Conservation (phyloP, 2,888 invertebrate genomes). For the Epinotia bilunana region DNA sequence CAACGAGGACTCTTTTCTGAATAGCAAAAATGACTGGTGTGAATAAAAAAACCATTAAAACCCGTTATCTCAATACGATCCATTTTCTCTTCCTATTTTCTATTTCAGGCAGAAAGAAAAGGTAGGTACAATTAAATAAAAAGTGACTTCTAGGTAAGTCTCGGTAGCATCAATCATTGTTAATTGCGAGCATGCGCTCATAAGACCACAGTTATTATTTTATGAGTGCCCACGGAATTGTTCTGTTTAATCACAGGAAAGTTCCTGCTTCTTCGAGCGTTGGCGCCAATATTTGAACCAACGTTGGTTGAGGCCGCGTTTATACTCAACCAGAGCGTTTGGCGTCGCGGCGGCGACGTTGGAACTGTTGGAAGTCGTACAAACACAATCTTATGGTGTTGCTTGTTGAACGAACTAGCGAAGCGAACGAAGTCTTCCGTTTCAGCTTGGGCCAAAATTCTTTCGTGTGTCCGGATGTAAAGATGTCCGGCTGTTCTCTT, state of each 20-base stretch:
- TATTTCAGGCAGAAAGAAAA: constrained; percentile 30
- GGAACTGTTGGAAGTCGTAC: too few species aligned
- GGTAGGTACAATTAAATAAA: constrained; percentile 29
- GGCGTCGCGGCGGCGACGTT: background rate
- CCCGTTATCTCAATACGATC: background rate
- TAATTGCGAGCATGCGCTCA: constrained; percentile 41
- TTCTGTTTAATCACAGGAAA: constrained; percentile 44
- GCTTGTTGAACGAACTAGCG: background rate
- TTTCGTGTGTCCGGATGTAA: too few species aligned
- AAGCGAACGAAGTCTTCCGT: too few species aligned
- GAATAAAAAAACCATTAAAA: constrained; percentile 5
- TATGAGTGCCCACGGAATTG: constrained; percentile 44
- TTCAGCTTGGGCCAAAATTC: too few species aligned
- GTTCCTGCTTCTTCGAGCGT: background rate
- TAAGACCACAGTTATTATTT: constrained; percentile 43
- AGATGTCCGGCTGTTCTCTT: too few species aligned
- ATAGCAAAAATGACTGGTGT: background rate
- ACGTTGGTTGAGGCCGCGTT: constrained; percentile 13
- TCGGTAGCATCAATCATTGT: constrained; percentile 35
- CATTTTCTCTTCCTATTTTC: background rate
- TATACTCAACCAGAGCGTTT: background rate
- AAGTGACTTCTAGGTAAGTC: constrained; percentile 40
- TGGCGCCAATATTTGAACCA: constrained; percentile 27
- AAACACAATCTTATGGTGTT: too few species aligned
- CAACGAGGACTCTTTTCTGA: background rate